Evolutionary conservation across 2,888 invertebrate species (phyloP), one percentile per base, ranked within the genome.

Genomic region (Clostera curtula): DNA sequence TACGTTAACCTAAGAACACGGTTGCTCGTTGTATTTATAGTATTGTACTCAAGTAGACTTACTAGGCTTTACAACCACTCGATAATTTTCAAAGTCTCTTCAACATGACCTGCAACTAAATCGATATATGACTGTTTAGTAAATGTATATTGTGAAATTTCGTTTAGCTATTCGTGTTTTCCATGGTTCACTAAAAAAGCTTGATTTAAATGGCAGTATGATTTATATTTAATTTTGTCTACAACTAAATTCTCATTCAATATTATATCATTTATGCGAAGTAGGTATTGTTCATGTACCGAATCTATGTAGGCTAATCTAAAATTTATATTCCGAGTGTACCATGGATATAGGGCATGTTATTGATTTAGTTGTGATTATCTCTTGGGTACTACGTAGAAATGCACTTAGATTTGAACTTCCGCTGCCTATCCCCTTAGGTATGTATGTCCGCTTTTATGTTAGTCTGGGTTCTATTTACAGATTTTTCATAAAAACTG

Each of bases 281-380:
- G n/a, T n/a, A n/a, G n/a, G n/a, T n/a, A n/a, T n/a, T n/a, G n/a
- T n/a, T n/a, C n/a, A n/a, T n/a, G n/a, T n/a, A n/a, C n/a, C n/a
- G n/a, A n/a, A n/a, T n/a, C n/a, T n/a, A n/a, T n/a, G n/a, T 5
- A 15, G 6, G 4, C 15, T 6, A 15, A 15, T 4, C 15, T 5
- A 15, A 4, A 18, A 18, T 18, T 15, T 9, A 10, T 23, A 23
- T 15, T n/a, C n/a, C n/a, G 43, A 46, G 49, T 54, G 59, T 53
- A 55, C 61, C 61, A 68, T 65, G 66, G 63, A 62, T 50, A 47
- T 50, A 47, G 46, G 50, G 63, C 65, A 66, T 66, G 59, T 39
- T 44, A 56, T 63, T 64, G 62, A 43, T 66, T 63, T 64, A 71
- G 71, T 70, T 71, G 68, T 63, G 46, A 42, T 55, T 39, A 37